Evolutionary conservation across 2,113 vertebrate species (phyloP).

Genomic region (Hylia prasina): DNA sequence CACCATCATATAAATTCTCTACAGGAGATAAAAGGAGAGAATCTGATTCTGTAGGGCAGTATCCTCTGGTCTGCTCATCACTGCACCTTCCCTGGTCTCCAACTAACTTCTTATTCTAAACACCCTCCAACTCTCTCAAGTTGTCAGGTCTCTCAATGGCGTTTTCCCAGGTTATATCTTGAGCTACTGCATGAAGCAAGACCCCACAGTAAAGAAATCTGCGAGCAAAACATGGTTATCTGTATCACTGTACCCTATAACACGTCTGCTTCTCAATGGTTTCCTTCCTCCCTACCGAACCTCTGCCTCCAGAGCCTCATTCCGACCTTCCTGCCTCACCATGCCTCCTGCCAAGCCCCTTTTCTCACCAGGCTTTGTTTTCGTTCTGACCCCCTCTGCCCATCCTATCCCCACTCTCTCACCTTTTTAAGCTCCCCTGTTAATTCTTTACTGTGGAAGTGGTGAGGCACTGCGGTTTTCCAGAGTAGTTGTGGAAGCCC

Average conservation of each 20-base stretch:
- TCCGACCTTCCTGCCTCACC: background rate
- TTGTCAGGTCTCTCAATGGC: fast-evolving
- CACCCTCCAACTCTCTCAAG: background rate
- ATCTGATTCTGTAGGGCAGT: background rate
- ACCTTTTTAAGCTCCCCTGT: background rate
- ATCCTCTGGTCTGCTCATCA: background rate
- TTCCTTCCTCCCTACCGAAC: background rate
- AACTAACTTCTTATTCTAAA: background rate
- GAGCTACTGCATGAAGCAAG: background rate
- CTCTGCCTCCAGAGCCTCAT: background rate
- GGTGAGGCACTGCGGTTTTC: background rate
- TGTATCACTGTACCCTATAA: fast-evolving
- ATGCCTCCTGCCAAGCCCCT: background rate
- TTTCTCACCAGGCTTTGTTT: background rate
- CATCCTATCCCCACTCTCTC: background rate
- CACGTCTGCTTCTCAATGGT: background rate
- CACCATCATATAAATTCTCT: background rate
- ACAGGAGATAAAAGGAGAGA: background rate
- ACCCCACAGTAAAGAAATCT: background rate
- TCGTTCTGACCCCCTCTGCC: too few species aligned
- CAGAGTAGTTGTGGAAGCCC: background rate
- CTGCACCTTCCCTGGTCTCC: background rate
- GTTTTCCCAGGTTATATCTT: too few species aligned
- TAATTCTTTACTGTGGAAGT: background rate
- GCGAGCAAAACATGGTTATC: background rate